Conservation (phyloP, 2,888 invertebrate species). For the Dicyrtomina minuta region DNA sequence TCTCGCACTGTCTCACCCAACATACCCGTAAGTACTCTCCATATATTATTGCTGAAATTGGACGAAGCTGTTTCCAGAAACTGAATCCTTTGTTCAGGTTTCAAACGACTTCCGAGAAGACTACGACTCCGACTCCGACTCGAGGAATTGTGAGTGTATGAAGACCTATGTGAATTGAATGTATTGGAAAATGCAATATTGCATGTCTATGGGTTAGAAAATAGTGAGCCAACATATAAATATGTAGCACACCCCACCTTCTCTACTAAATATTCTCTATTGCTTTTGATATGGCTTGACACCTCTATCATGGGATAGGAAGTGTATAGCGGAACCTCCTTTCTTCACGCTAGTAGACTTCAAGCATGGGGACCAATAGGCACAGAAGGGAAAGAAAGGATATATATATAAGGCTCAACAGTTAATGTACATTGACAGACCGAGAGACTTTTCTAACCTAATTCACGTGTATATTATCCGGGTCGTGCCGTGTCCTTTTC, state of each 20-base stretch:
- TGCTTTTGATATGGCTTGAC: too few relatives aligned
- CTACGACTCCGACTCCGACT: background rate
- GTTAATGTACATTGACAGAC: constrained; percentile 29
- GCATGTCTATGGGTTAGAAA: too few relatives aligned
- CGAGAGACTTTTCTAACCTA: constrained; percentile 21
- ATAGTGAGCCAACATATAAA: background rate
- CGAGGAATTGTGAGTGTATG: constrained; percentile 5
- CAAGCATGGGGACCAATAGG: too few relatives aligned
- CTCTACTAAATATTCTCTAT: too few relatives aligned
- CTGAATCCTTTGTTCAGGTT: constrained; percentile 10
- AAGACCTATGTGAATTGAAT: constrained; percentile 3
- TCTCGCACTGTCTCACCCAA: background rate
- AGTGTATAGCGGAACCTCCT: too few relatives aligned
- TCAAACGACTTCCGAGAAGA: background rate
- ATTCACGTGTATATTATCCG: background rate
- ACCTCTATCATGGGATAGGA: too few relatives aligned
- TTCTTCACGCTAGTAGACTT: too few relatives aligned
- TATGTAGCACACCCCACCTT: too few relatives aligned
- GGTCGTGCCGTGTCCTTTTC: constrained; percentile 15
- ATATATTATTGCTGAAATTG: background rate
- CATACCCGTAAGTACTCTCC: background rate
- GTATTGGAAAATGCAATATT: background rate
- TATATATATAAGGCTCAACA: constrained; percentile 6
- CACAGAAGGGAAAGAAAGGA: background rate
- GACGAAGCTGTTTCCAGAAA: background rate